Base-by-base conservation (phyloP, 2,888 invertebrate genomes). In the Venustoraphidia nigricollis region DNA sequence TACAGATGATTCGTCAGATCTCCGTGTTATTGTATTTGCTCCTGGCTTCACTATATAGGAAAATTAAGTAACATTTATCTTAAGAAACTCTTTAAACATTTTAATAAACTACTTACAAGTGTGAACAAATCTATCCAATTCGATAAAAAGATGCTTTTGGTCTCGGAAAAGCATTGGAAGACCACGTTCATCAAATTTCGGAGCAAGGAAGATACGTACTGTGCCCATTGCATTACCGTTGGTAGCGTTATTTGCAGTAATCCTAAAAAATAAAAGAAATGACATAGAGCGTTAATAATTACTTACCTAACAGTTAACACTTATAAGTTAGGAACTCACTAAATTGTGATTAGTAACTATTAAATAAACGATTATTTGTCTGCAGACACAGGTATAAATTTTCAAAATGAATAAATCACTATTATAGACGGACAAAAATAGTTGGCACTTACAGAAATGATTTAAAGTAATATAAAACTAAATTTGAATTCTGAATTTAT, bases 1-100 rank as follows among this genome's bases (percentile, higher is more conserved):
- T 10, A 91, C 81, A 0, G 85, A 80, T 0, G 90, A 89, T 44
- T 85, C 77, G 0, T 66, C 62, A 6, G 87, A 87, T 14, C 67
- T 64, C 10, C 83, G 79, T 0, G 70, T 72, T 46, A 90, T 71
- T 0, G 71, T 76, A 60, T 83, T 86, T 52, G 68, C 67, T 5
- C 86, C 86, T 1, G 79, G 73, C 41, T 71, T 71, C 49, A 89
- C 84, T 80, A 66, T 3, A 58, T 56, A 56, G 49, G n/a, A 47
- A 47, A 51, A 48, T n/a, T 42, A 39, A 14, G 48, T 36, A 45
- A 49, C 48, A 17, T 14, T 27, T 13, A 46, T 44, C 41, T 34
- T 34, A n/a, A 47, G 9, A 34, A 41, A 37, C 34, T 45, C 10
- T 9, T 41, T n/a, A 47, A 27, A 14, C 38, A 13, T 10, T 49